Percentiles rank a stretch among this genome's conserved stretches.
phyloP scores from a whole-genome alignment of 2,888 invertebrate genomes.

The Halictus quadricinctus region DNA sequence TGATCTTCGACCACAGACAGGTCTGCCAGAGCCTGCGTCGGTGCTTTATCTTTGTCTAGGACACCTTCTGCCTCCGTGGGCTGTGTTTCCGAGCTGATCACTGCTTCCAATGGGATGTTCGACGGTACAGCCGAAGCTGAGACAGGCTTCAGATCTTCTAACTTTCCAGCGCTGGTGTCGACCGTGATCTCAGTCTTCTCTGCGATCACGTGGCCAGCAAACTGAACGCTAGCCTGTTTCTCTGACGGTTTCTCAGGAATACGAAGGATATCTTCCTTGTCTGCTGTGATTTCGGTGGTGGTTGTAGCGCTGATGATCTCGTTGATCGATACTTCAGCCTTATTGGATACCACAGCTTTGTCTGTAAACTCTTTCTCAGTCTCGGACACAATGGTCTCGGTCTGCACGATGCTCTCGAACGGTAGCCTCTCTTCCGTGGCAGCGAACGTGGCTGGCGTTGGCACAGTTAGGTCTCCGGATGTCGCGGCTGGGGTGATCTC shows the following conservation, averaged over 20 bases:
- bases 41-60: slow-evolving; percentile 80
- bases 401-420: slow-evolving; percentile 85
- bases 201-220: slow-evolving; percentile 84
- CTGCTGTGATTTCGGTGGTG: slow-evolving; percentile 84
- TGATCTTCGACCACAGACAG: slow-evolving; percentile 76
- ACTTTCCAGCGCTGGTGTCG: slow-evolving; percentile 81
- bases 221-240: slow-evolving; percentile 82
- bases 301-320: slow-evolving; percentile 83
- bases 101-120: slow-evolving; percentile 84
- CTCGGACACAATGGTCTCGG: slow-evolving; percentile 85
- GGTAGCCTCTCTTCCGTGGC: slow-evolving; percentile 83
- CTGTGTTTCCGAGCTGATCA: slow-evolving; percentile 84
- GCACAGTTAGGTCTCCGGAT: slow-evolving; percentile 82
- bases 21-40: slow-evolving; percentile 72
- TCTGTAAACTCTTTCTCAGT: slow-evolving; percentile 83
- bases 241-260: slow-evolving; percentile 80
- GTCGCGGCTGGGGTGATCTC: slow-evolving; percentile 84
- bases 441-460: slow-evolving; percentile 75
- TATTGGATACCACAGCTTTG: slow-evolving; percentile 72
- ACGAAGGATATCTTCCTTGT: slow-evolving; percentile 83
- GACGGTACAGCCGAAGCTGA: slow-evolving; percentile 83
- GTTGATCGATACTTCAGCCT: slow-evolving; percentile 75
- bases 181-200: slow-evolving; percentile 83
- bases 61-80: slow-evolving; percentile 85
- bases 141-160: slow-evolving; percentile 70